These are phyloP conservation scores for Plebejus argus DNA, from an alignment of 2,888 invertebrate genomes.

Conservation along the genomic window DNA sequence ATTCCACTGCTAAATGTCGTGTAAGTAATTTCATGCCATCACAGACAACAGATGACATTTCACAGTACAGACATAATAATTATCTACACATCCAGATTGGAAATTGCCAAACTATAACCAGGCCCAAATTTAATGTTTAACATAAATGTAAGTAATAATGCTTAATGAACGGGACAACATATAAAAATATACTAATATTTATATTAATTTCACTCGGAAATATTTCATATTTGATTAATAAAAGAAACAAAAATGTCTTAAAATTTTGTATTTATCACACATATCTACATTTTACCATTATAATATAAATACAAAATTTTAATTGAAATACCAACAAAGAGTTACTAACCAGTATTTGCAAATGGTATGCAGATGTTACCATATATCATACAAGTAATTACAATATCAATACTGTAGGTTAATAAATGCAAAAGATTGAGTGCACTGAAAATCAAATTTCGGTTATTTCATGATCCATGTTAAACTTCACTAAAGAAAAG, in stretches of 20 bases:
- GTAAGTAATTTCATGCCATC: slow-evolving; percentile 11
- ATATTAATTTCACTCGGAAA: slow-evolving; percentile 72
- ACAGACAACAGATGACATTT: neutral
- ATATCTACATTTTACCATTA: slow-evolving; percentile 81
- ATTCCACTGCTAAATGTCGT: slow-evolving; percentile 3
- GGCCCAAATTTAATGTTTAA: slow-evolving; percentile 66
- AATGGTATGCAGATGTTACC: slow-evolving; percentile 77
- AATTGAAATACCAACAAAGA: slow-evolving; percentile 77
- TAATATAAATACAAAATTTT: slow-evolving; percentile 82
- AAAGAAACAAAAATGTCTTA: slow-evolving; percentile 77
- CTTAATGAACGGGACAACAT: slow-evolving; percentile 66
- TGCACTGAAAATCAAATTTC: slow-evolving; percentile 74
- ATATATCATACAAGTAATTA: slow-evolving; percentile 81
- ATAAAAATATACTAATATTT: slow-evolving; percentile 74
- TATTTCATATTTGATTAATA: slow-evolving; percentile 58
- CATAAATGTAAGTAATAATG: slow-evolving; percentile 59
- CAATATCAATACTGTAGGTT: slow-evolving; percentile 81
- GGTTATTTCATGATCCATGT: slow-evolving; percentile 63
- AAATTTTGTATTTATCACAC: slow-evolving; percentile 82
- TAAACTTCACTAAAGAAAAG: slow-evolving; percentile 66
- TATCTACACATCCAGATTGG: slow-evolving; percentile 43
- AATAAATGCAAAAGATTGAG: slow-evolving; percentile 82
- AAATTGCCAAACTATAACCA: slow-evolving; percentile 57
- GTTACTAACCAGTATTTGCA: slow-evolving; percentile 78
- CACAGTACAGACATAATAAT: neutral